Evolutionary conservation across 2,113 vertebrate species (phyloP), one percentile per base, ranked within the genome.

Genomic region (Tragelaphus strepsiceros): DNA sequence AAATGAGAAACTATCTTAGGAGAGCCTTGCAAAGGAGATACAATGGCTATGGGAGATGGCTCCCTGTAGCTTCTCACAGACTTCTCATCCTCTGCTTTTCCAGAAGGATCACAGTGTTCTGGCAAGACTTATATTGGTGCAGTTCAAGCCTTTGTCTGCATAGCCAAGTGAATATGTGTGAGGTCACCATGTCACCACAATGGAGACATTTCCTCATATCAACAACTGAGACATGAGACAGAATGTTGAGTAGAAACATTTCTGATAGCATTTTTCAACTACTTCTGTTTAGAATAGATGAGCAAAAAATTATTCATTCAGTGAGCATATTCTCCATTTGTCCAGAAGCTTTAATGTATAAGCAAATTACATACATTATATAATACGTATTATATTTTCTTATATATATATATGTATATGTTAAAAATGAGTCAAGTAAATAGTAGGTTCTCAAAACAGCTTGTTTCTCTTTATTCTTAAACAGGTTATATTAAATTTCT

Each of bases 271-370:
- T 67, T 94, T 88, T 82, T 54, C 16, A 61, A 35, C 7, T 35
- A 59, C 24, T 71, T 62, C 59, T 95, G 19, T 51, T 82, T 24
- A 97, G n/a, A 67, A 89, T 10, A 97, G 56, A 58, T 32, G 11
- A 94, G 14, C 46, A 93, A 64, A 58, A 90, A 54, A 49, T 49
- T 35, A 80, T 71, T 84, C 15, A 64, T 26, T 35, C 43, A 82
- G 19, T 71, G 32, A 32, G 3, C 3, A 1, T 11, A 53, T 49
- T 58, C 24, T 88, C 32, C n/a, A 54, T 35, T 62, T 84, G n/a
- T 61, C 53, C 62, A n/a, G 59, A 84, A 84, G 7, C 16, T 90
- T 67, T 84, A n/a, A n/a, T 28, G 22, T 74, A 43, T 35, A 46
- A 61, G 51, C 26, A 83, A 4, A 49, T 28, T 46, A 53, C 35